Base-by-base conservation (phyloP, 2,888 invertebrate species). In the Ichneumoninae sp. region DNA sequence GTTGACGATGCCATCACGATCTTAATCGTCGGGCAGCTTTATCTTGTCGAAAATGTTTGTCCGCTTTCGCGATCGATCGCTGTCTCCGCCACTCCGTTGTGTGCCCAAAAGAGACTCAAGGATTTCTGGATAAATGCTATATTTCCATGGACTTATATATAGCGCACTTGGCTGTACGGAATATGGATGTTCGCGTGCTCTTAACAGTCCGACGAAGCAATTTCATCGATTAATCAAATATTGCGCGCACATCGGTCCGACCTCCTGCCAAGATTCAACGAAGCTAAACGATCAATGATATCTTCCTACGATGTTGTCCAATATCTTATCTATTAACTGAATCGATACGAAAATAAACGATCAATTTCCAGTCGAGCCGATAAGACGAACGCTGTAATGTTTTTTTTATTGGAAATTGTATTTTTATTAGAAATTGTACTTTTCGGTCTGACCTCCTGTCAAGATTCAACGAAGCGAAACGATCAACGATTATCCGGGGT, bases 151-250 rank as follows among this genome's bases (percentile, higher is more conserved):
- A 63, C 40, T 81, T 74, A 33, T 47, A 63, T 40, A 57, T 44
- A 54, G 66, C 63, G 36, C 70, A 36, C 19, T 50, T 10, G 52
- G 8, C 26, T 52, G 3, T 50, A 52, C 52, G 8, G 6, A 54
- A 75, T 63, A 79, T 26, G 33, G 57, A 77, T 44, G 74, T 78
- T 44, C 78, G 77, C 77, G 74, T 70, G 74, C 57, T 73, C 74
- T 57, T 26, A 19, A 54, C 57, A 44, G 65, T 66, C 71, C 26
- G 60, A 81, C 65, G 71, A 40, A 26, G 57, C 70, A 66, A 44
- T 26, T 74, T 47, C 74, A 81, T 81, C 63, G 84, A 84, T 84
- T 81, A 65, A 84, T 81, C 76, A 74, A 81, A 76, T 79, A 74
- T 81, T 68, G 77, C 65, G 66, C 73, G 52, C 54, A 66, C 50